phyloP scores from a whole-genome alignment of 2,888 invertebrate genomes.

The Axea sp. region DNA sequence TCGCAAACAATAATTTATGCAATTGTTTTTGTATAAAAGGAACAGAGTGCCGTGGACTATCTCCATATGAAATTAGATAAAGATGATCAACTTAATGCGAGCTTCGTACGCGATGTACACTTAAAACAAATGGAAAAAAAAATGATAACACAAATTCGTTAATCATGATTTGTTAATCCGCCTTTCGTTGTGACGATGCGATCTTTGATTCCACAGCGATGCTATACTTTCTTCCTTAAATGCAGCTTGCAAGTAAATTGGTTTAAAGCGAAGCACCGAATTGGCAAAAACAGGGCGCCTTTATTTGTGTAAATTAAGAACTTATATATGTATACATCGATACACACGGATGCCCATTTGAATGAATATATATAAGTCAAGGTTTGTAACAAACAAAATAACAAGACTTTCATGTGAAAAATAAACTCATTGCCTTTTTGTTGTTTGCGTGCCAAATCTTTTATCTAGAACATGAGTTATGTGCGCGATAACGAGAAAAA shows the following conservation, averaged over 20 bases:
- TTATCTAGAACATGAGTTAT: neutral
- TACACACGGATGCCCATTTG: constrained; percentile 13
- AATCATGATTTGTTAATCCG: constrained; percentile 4
- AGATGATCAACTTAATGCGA: constrained; percentile 20
- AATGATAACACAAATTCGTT: constrained; percentile 3
- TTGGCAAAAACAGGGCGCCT: neutral
- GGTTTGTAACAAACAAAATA: constrained; percentile 9
- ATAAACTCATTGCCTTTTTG: constrained; percentile 13
- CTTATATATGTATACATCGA: constrained; percentile 30
- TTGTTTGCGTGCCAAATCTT: constrained; percentile 32
- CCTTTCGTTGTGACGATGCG: constrained; percentile 16
- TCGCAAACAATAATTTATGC: constrained; percentile 46
- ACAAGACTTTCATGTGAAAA: constrained; percentile 15
- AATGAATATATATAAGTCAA: constrained; percentile 24
- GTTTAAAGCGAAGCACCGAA: neutral
- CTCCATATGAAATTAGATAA: constrained; percentile 26
- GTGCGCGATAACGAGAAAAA: neutral
- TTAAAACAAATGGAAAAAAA: constrained; percentile 8
- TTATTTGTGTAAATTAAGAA: constrained; percentile 36
- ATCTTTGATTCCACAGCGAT: constrained; percentile 5
- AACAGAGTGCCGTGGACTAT: constrained; percentile 31
- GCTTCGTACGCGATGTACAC: constrained; percentile 36
- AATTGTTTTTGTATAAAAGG: constrained; percentile 60
- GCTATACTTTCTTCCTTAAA: neutral
- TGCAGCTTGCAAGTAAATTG: too few species aligned